phyloP scores from a whole-genome alignment of 2,888 invertebrate species.

The Acanthosoma haemorrhoidale region DNA sequence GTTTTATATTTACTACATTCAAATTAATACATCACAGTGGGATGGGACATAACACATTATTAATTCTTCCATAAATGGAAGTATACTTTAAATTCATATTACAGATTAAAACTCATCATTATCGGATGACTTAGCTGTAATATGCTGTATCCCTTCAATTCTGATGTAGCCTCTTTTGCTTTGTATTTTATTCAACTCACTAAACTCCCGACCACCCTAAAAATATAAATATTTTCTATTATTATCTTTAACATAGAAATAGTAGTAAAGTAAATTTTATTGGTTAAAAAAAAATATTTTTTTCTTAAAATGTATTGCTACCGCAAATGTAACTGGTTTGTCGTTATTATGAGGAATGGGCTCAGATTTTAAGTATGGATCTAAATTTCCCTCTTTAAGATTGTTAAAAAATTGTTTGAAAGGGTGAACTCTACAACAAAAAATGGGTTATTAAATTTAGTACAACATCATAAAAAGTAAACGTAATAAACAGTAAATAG shows the following conservation, averaged over 20 bases:
- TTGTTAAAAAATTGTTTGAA: conserved; percentile 80
- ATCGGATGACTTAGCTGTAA: conserved; percentile 50
- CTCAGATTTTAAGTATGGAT: conserved; percentile 93
- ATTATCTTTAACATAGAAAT: too few species aligned
- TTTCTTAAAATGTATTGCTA: conserved; percentile 95
- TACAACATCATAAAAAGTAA: too few species aligned
- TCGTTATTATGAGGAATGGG: conserved; percentile 78
- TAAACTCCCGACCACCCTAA: conserved; percentile 84
- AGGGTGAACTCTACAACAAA: conserved; percentile 63
- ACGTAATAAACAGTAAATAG: too few species aligned
- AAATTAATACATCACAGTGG: neutral
- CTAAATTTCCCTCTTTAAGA: conserved; percentile 72
- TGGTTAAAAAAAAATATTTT: too few species aligned
- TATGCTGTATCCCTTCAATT: conserved; percentile 81
- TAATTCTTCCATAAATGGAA: neutral
- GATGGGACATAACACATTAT: neutral
- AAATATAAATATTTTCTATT: too few species aligned
- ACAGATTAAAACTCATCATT: conserved; percentile 55
- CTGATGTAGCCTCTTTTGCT: conserved; percentile 81
- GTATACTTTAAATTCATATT: neutral
- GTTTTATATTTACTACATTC: too few species aligned
- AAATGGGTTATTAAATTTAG: neutral
- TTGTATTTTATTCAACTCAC: conserved; percentile 94
- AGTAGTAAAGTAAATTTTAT: too few species aligned
- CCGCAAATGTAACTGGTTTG: conserved; percentile 80